These are phyloP conservation scores for Lacerta agilis DNA, from an alignment of 2,797 vertebrate genomes.

Conservation along the genomic window DNA sequence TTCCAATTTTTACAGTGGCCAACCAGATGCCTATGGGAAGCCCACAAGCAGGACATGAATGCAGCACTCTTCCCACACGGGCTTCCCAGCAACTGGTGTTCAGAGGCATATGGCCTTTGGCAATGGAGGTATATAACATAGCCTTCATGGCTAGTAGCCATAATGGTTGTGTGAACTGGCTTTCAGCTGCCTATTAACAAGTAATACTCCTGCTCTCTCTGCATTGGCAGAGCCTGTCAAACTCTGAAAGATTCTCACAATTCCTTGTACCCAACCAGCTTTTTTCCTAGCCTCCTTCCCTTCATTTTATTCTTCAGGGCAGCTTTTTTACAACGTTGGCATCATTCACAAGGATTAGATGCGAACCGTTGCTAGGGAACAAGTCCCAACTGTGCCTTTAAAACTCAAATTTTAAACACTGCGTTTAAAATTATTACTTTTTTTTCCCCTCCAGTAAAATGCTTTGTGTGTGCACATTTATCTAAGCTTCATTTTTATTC, in stretches of 20 bases:
- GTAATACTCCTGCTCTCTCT: not conserved
- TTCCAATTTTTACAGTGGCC: too few species aligned
- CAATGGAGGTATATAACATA: too few species aligned
- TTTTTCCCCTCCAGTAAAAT: constrained; percentile 57
- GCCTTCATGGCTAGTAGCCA: too few species aligned
- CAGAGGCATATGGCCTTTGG: too few species aligned
- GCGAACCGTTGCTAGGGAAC: constrained; percentile 81
- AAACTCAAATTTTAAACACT: constrained; percentile 71
- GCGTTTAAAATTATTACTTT: constrained; percentile 65
- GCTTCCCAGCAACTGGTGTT: too few species aligned
- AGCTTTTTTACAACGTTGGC: constrained; percentile 57
- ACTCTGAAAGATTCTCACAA: not conserved
- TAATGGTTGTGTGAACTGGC: not conserved
- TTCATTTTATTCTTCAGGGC: constrained; percentile 55
- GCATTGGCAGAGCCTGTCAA: constrained; percentile 25
- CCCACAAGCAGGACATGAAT: too few species aligned
- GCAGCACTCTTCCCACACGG: too few species aligned
- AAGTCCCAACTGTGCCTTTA: constrained; percentile 72
- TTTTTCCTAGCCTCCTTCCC: constrained; percentile 10
- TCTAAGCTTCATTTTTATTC: constrained; percentile 54
- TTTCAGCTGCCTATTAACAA: constrained; percentile 13
- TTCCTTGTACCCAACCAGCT: not conserved
- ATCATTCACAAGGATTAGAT: constrained; percentile 63
- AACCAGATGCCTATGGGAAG: too few species aligned
- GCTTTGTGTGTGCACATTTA: constrained; percentile 44